These are phyloP conservation scores for Anneissia japonica DNA, from an alignment of 35 echinoderm and acorn worm genomes.

Conservation along the genomic window DNA sequence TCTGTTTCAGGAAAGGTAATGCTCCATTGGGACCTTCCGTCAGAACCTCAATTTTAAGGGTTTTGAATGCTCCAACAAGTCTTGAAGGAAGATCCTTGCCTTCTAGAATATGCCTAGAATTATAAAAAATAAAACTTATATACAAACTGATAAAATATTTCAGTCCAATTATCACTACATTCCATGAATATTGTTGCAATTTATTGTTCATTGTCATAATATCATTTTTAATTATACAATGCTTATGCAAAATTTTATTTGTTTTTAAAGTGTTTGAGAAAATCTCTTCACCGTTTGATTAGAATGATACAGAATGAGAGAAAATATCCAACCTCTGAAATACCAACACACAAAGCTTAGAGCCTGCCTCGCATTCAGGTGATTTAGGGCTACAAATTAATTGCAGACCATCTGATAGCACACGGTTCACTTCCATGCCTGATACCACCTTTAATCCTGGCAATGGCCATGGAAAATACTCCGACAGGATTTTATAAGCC, in stretches of 20 bases:
- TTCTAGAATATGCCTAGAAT: background rate
- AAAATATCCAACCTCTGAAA: conserved; percentile 86
- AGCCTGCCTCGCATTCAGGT: conserved; percentile 78
- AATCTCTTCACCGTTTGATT: no score
- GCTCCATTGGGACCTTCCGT: background rate
- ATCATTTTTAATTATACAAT: no score
- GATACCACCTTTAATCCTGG: conserved; percentile 28
- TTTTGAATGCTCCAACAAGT: background rate
- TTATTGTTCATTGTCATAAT: no score
- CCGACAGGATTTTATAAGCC: conserved; percentile 43
- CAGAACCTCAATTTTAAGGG: background rate
- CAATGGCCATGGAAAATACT: conserved; percentile 69
- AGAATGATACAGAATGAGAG: no score
- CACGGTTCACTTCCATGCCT: conserved; percentile 28
- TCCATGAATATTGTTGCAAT: no score
- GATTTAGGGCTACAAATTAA: conserved; percentile 74
- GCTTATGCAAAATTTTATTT: no score
- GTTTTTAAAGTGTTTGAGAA: no score
- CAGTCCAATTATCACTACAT: no score
- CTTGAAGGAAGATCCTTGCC: background rate
- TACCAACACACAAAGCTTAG: conserved; percentile 65
- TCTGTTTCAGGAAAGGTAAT: background rate
- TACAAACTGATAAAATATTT: no score
- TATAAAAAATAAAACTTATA: no score
- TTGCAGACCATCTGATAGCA: conserved; percentile 53